These are phyloP conservation scores for Cavia aperea DNA, from an alignment of 2,113 vertebrate genomes.

Conservation along the genomic window DNA sequence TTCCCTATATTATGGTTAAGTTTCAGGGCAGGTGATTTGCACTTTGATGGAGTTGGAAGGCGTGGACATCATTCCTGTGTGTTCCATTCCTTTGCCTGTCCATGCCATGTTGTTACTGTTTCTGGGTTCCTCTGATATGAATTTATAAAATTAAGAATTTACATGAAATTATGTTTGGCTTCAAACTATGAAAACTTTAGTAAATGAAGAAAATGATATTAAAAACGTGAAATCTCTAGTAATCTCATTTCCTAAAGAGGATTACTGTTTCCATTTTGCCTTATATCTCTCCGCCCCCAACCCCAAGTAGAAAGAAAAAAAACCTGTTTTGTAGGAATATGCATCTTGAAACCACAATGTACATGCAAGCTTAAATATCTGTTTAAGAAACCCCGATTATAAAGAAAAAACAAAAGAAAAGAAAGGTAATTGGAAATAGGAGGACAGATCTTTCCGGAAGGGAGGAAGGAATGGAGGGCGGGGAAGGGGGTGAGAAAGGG, in stretches of 20 bases:
- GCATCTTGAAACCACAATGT: background rate
- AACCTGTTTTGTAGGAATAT: background rate
- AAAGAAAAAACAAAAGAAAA: background rate
- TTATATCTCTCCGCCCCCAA: background rate
- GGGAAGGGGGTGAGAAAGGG: background rate
- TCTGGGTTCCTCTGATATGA: background rate
- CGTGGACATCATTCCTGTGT: background rate
- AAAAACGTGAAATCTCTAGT: background rate
- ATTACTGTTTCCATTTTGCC: background rate
- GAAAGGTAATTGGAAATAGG: background rate
- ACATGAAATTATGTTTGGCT: slow-evolving; percentile 24
- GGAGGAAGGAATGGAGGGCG: background rate
- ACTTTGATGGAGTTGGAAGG: background rate
- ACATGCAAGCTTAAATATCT: background rate
- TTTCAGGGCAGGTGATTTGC: slow-evolving; percentile 15
- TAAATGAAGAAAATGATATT: slow-evolving; percentile 15
- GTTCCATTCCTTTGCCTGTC: background rate
- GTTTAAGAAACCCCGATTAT: background rate
- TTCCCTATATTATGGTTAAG: background rate
- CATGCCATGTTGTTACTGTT: background rate
- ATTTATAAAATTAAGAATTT: background rate
- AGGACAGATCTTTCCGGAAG: background rate
- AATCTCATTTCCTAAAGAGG: slow-evolving; percentile 26
- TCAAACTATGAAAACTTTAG: slow-evolving; percentile 41
- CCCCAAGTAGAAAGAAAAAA: background rate